These are phyloP conservation scores for Pimephales promelas DNA, from an alignment of 2,113 vertebrate genomes.

Conservation along the genomic window DNA sequence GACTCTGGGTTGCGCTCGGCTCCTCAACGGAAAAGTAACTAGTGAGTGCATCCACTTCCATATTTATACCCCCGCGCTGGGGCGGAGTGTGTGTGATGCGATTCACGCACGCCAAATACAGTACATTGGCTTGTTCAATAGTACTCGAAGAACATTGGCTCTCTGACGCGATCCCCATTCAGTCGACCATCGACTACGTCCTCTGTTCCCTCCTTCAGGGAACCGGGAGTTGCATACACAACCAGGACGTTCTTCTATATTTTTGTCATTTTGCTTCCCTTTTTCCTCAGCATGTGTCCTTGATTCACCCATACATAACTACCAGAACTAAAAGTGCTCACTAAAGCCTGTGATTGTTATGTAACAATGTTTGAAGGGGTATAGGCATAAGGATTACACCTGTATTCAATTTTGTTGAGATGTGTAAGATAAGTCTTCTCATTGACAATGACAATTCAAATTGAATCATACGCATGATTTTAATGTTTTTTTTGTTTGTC, in stretches of 20 bases:
- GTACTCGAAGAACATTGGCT: no score
- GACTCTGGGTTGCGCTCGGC: no score
- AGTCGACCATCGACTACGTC: no score
- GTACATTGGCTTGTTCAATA: no score
- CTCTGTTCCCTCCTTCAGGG: no score
- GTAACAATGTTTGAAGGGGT: constrained; percentile 18
- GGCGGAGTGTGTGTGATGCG: no score
- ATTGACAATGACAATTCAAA: neutral
- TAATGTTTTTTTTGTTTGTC: neutral
- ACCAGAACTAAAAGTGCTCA: neutral
- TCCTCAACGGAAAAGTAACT: no score
- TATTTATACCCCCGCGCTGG: no score
- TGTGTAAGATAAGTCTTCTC: neutral
- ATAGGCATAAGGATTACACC: constrained; percentile 30
- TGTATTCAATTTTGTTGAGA: constrained; percentile 3
- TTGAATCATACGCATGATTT: neutral
- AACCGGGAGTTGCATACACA: no score
- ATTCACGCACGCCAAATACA: no score
- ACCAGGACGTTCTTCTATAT: neutral
- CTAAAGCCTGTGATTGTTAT: constrained; percentile 33
- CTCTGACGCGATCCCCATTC: no score
- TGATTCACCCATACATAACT: constrained; percentile 7
- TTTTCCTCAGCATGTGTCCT: neutral
- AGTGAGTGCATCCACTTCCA: no score
- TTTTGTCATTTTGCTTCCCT: constrained; percentile 10